Evolutionary conservation across 2,113 vertebrate genomes (phyloP), one percentile per base, ranked within the genome.

Genomic region (Macrotis lagotis): DNA sequence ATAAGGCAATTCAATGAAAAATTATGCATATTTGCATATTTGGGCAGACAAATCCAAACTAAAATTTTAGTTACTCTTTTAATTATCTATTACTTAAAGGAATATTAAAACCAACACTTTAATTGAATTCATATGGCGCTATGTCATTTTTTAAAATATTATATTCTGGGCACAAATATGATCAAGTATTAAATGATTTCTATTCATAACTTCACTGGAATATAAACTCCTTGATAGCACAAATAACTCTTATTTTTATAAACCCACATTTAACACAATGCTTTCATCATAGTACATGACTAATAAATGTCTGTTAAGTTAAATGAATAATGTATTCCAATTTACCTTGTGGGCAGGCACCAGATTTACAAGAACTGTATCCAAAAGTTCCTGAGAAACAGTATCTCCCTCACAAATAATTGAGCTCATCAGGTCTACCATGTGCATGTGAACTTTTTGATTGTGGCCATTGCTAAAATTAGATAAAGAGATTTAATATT

Each of bases 371-470:
- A 99, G 98, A 83, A 99, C 99, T 0, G 99, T 99, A 98, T 99
- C 99, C 98, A 99, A 96, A 96, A 99, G 99, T 97, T 99, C 99
- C 98, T 99, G 99, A 0, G 99, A 99, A 22, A 99, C 99, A 0
- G 99, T 99, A 98, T 99, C 99, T 31, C 99, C 99, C 97, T 99
- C 99, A 92, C 99, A 99, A 97, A 99, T 99, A 97, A 99, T 99
- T 93, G 99, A 99, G 97, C 99, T 99, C 99, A 99, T 99, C 88
- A 99, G 98, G 98, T 99, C 99, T 97, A 99, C 99, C 99, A 99
- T 99, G 91, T 99, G 99, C 99, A 99, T 99, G 96, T 99, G 99
- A 92, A 99, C 99, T 98, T 99, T 99, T 98, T 99, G 99, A 98
- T 99, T 99, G 98, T 99, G 99, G 89, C 99, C 99, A 0, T 99